Conservation (phyloP, 2,797 vertebrate genomes). For the Bovichtus diacanthus region DNA sequence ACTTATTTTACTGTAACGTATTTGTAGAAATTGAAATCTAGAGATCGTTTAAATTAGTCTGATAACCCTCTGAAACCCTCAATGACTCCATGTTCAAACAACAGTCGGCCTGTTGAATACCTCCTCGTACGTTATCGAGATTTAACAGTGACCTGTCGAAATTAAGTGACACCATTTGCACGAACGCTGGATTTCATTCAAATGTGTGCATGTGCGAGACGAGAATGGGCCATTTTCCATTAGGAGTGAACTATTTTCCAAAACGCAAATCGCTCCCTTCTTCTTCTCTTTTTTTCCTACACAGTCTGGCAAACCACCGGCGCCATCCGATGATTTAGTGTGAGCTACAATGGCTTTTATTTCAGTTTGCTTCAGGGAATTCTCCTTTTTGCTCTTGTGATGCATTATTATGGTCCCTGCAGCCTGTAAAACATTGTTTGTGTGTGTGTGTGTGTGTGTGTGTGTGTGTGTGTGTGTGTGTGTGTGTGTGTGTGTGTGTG, state of each 20-base stretch:
- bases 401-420: slow-evolving; percentile 56
- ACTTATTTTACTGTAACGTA: neutral
- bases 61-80: neutral
- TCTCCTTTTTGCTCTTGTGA: slow-evolving; percentile 60
- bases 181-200: neutral
- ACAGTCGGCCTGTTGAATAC: neutral
- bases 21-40: neutral
- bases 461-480: neutral
- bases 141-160: slow-evolving; percentile 14
- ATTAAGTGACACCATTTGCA: slow-evolving; percentile 14
- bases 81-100: neutral
- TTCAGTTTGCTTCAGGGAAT: slow-evolving; percentile 65
- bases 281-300: slow-evolving; percentile 11
- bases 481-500: neutral
- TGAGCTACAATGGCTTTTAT: slow-evolving; percentile 52
- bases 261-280: neutral
- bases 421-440: slow-evolving; percentile 23
- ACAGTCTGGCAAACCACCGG: slow-evolving; percentile 29
- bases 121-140: neutral
- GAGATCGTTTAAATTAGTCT: neutral
- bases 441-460: slow-evolving; percentile 13
- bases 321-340: slow-evolving; percentile 55
- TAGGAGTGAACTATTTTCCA: slow-evolving; percentile 9
- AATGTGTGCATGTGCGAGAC: neutral
- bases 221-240: slow-evolving; percentile 30